These are phyloP conservation scores for Lepidostoma basale DNA, from an alignment of 1,140 invertebrate species.

Conservation along the genomic window DNA sequence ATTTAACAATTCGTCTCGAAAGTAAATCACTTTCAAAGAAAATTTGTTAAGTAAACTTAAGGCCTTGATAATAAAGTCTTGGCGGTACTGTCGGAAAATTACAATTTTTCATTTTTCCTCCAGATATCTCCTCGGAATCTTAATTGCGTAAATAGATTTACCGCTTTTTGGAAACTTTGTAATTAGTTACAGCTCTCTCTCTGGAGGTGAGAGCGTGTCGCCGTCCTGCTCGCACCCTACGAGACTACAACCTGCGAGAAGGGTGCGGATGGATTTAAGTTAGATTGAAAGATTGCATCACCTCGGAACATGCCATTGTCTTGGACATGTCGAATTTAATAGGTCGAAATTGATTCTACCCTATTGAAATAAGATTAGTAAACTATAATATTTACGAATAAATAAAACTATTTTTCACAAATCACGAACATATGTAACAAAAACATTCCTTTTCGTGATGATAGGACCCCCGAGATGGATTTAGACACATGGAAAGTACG, in stretches of 20 bases:
- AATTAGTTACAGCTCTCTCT: not conserved
- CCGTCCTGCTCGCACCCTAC: not conserved
- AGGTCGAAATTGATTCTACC: not conserved
- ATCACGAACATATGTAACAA: not conserved
- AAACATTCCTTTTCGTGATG: too few relatives aligned
- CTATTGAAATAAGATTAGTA: too few relatives aligned
- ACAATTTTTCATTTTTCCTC: slow-evolving; percentile 5
- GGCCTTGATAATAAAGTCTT: too few relatives aligned
- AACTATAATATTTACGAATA: too few relatives aligned
- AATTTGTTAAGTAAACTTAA: too few relatives aligned
- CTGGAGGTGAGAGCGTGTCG: not conserved
- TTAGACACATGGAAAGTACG: too few relatives aligned
- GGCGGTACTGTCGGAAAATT: not conserved
- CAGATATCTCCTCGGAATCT: slow-evolving; percentile 12
- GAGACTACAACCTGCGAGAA: not conserved
- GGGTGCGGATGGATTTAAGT: not conserved
- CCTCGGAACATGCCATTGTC: not conserved
- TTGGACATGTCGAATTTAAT: not conserved
- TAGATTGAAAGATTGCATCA: not conserved
- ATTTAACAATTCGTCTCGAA: too few relatives aligned
- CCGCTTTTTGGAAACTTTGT: slow-evolving; percentile 7
- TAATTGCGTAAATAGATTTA: slow-evolving; percentile 27
- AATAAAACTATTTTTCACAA: too few relatives aligned
- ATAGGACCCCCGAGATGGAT: too few relatives aligned
- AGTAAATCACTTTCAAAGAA: too few relatives aligned